A percentile compares a stretch with the other conserved stretches of the same genome.
phyloP scores from a whole-genome alignment of 2,113 vertebrate species.

The Macquaria australasica region DNA sequence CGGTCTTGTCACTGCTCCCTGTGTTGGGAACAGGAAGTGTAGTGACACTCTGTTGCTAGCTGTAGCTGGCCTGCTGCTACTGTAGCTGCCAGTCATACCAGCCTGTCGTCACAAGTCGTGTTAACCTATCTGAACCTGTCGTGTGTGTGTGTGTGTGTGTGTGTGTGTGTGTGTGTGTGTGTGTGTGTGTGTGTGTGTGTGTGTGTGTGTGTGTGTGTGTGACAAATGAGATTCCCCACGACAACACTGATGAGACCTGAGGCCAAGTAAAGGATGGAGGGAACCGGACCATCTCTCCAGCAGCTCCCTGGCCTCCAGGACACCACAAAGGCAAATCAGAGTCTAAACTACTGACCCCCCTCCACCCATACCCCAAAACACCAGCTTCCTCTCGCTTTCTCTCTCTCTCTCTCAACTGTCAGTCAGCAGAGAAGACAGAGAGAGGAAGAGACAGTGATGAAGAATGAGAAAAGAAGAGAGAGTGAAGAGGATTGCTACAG shows the following conservation, averaged over 20 bases:
- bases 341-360: constrained; percentile 56
- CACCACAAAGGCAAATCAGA: constrained; percentile 78
- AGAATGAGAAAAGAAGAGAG: constrained; percentile 4
- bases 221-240: constrained; percentile 88
- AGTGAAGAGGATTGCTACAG: constrained; percentile 9
- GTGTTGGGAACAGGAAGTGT: constrained; percentile 37
- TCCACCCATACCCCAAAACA: constrained; percentile 48
- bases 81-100: constrained; percentile 91
- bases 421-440: constrained; percentile 47
- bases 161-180: constrained; percentile 58
- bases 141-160: constrained; percentile 54
- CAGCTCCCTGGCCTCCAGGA: constrained; percentile 86
- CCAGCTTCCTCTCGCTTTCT: constrained; percentile 39
- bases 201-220: constrained; percentile 77
- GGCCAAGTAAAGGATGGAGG: constrained; percentile 77
- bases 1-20: neutral
- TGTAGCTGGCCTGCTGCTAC: constrained; percentile 79
- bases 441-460: neutral
- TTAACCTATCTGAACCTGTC: too few relatives aligned
- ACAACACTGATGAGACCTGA: constrained; percentile 87
- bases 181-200: constrained; percentile 62
- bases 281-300: constrained; percentile 76
- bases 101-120: constrained; percentile 58
- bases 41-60: constrained; percentile 42
- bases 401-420: constrained; percentile 60